Percentiles rank a stretch among this genome's conserved stretches.
Evolutionary conservation across 2,113 vertebrate species (phyloP).

Genomic region (Spea bombifrons): DNA sequence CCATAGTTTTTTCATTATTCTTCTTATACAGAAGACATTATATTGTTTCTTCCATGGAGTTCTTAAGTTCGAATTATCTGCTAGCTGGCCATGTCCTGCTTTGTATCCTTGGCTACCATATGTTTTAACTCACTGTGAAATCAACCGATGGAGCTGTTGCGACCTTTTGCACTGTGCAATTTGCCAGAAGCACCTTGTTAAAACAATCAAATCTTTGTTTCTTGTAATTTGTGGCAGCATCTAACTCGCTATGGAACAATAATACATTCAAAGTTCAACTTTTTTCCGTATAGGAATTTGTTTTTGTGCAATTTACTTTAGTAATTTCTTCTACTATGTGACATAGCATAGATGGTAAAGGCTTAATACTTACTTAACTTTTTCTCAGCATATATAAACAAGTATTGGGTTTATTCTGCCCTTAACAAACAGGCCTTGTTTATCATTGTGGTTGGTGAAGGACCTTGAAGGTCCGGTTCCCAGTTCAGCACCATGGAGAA

Average conservation of each 20-base stretch:
- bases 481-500: too few relatives aligned
- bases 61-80: neutral
- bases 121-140: neutral
- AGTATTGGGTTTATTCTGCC: too few relatives aligned
- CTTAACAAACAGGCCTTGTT: too few relatives aligned
- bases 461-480: too few relatives aligned
- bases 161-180: slow-evolving; percentile 6
- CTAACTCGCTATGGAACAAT: slow-evolving; percentile 37
- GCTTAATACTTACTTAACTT: too few relatives aligned
- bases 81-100: neutral
- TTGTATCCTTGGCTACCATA: neutral
- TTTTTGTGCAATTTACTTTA: too few relatives aligned
- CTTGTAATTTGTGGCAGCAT: slow-evolving; percentile 24
- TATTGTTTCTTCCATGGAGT: neutral
- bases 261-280: slow-evolving; percentile 39
- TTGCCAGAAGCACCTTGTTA: slow-evolving; percentile 13
- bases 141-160: neutral
- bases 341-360: too few relatives aligned
- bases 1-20: too few relatives aligned
- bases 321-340: too few relatives aligned
- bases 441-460: too few relatives aligned
- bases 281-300: neutral
- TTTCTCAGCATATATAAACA: too few relatives aligned
- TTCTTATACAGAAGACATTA: too few relatives aligned
- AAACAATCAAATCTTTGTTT: slow-evolving; percentile 25